Percentiles rank a stretch among this genome's conserved stretches.
Evolutionary conservation across 2,113 vertebrate species (phyloP).

Genomic region (Grammomys surdaster): DNA sequence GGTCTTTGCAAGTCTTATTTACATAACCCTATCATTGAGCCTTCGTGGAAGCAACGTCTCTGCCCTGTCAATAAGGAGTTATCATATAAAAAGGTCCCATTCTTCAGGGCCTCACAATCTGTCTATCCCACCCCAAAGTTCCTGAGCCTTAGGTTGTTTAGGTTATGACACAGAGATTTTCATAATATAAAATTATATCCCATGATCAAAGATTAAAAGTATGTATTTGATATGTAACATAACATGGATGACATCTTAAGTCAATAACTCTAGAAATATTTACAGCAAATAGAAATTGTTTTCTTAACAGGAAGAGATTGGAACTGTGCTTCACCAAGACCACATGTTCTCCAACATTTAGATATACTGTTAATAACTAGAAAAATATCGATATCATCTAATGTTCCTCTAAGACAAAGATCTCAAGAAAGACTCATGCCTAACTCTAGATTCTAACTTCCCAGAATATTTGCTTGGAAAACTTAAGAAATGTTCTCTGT

Average conservation of each 20-base stretch:
- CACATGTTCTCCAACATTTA: background rate
- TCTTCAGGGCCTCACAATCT: too few species aligned
- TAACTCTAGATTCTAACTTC: background rate
- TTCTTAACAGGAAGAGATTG: background rate
- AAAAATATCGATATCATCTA: background rate
- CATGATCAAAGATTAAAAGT: background rate
- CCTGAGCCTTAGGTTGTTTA: background rate
- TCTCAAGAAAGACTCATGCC: background rate
- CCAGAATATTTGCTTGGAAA: background rate
- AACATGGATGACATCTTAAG: background rate
- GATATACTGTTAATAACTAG: background rate
- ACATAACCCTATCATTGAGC: too few species aligned
- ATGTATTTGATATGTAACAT: background rate
- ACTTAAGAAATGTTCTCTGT: background rate
- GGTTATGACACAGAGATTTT: background rate
- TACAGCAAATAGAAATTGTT: background rate
- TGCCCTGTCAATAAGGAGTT: too few species aligned
- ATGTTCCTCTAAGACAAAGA: background rate
- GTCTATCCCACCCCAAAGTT: background rate
- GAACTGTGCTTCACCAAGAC: background rate
- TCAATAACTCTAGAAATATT: background rate
- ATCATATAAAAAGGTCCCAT: too few species aligned
- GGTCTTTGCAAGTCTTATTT: too few species aligned
- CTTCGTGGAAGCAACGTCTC: too few species aligned
- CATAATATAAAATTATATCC: background rate